A percentile compares a stretch with the other conserved stretches of the same genome.
Conservation (phyloP, 2,888 invertebrate species). For the Drosophila mimica region DNA sequence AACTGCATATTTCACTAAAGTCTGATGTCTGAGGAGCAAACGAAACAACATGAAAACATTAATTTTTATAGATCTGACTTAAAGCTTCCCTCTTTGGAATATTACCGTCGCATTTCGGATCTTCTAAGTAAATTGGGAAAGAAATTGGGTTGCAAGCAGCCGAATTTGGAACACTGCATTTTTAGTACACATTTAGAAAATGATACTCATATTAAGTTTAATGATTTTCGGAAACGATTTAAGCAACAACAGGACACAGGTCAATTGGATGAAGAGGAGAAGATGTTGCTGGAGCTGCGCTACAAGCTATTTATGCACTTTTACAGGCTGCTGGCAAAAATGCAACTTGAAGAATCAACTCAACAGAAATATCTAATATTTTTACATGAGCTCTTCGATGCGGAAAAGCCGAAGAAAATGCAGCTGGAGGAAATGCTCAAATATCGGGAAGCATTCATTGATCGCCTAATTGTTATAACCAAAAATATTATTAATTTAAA, state of each 20-base stretch:
- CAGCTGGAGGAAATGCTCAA: neutral
- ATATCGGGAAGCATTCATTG: conserved; percentile 7
- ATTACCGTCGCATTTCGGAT: neutral
- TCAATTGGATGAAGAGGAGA: neutral
- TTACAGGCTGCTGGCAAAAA: conserved; percentile 23
- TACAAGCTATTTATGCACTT: conserved; percentile 37
- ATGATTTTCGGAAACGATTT: conserved; percentile 33
- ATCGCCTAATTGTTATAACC: conserved; percentile 13
- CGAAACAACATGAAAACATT: neutral
- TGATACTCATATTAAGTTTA: neutral
- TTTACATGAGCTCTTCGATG: conserved; percentile 24
- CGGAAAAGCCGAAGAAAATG: neutral
- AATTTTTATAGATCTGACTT: neutral
- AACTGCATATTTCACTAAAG: neutral
- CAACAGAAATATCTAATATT: conserved; percentile 24
- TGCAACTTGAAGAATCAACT: conserved; percentile 12
- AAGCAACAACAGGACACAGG: neutral
- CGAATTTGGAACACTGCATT: neutral
- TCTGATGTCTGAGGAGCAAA: conserved; percentile 8
- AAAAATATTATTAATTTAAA: conserved; percentile 4
- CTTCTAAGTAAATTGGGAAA: neutral
- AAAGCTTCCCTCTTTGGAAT: neutral
- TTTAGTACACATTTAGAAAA: neutral
- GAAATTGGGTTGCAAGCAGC: neutral
- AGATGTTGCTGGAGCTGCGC: conserved; percentile 8